Conservation (phyloP, 2,797 vertebrate genomes). For the Knipowitschia caucasica region DNA sequence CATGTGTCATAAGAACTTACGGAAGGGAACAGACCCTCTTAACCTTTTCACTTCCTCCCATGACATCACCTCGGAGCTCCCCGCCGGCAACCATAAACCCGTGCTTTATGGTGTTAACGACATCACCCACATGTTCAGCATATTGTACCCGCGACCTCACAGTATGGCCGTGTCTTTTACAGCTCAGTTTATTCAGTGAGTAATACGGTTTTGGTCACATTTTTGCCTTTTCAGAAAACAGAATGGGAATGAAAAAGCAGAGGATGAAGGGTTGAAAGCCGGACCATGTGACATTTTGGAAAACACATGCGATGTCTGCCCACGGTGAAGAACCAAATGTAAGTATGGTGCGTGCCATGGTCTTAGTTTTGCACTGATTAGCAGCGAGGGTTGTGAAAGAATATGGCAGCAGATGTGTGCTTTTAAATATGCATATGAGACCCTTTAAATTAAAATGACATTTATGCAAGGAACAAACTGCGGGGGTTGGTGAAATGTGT, state of each 20-base stretch:
- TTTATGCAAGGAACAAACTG: background rate
- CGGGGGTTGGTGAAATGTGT: background rate
- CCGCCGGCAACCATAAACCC: conserved; percentile 33
- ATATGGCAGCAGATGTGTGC: background rate
- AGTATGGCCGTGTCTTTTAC: too few species aligned
- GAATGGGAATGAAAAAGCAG: too few species aligned
- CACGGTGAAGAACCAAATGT: too few species aligned
- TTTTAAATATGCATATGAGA: background rate
- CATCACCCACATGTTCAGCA: conserved; percentile 33
- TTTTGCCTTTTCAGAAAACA: too few species aligned
- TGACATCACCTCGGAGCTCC: conserved; percentile 56
- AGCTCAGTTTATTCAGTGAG: too few species aligned
- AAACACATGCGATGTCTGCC: too few species aligned
- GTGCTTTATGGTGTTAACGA: conserved; percentile 45
- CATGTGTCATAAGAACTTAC: conserved; percentile 41
- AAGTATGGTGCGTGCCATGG: too few species aligned
- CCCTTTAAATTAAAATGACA: background rate
- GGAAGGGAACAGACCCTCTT: conserved; percentile 38
- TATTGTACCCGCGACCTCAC: conserved; percentile 9
- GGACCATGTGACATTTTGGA: too few species aligned
- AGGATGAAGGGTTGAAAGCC: too few species aligned
- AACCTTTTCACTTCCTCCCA: conserved; percentile 56
- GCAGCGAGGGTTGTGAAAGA: conserved; percentile 1
- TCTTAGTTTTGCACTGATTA: background rate
- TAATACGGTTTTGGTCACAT: too few species aligned